Evolutionary conservation across 2,113 vertebrate species (phyloP).

Genomic region (Strix aluco): DNA sequence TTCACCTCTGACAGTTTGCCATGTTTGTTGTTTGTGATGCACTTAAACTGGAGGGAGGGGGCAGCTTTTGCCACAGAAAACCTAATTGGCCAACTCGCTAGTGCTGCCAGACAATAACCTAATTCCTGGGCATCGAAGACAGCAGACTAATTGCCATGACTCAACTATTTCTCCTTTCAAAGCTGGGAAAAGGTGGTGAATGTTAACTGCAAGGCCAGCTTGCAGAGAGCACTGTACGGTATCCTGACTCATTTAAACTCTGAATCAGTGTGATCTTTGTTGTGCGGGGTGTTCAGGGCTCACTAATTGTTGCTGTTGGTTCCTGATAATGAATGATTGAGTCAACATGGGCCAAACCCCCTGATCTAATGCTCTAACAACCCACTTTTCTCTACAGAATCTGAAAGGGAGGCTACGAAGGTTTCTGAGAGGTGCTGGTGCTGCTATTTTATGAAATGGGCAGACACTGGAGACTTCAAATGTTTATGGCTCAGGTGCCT

Average conservation of each 20-base stretch:
- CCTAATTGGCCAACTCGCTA: background rate
- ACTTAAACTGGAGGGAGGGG: background rate
- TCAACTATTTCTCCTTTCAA: background rate
- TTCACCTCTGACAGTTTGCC: background rate
- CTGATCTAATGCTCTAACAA: background rate
- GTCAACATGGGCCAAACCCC: background rate
- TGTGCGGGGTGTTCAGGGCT: background rate
- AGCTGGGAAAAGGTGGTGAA: background rate
- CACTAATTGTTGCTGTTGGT: background rate
- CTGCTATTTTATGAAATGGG: background rate
- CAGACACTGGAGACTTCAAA: background rate
- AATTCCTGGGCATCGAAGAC: background rate
- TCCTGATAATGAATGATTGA: background rate
- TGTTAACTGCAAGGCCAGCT: background rate
- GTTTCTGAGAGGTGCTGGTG: background rate
- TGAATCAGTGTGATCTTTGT: background rate
- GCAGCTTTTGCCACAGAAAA: background rate
- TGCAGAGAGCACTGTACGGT: background rate
- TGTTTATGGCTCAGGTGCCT: background rate
- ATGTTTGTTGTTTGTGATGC: background rate
- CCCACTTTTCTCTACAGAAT: background rate
- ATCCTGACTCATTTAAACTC: background rate
- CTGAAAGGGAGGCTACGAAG: background rate
- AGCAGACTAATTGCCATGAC: background rate
- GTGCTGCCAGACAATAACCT: background rate